Evolutionary conservation across 2,888 invertebrate genomes (phyloP), one percentile per base, ranked within the genome.

Genomic region (Hirtodrosophila duncani): DNA sequence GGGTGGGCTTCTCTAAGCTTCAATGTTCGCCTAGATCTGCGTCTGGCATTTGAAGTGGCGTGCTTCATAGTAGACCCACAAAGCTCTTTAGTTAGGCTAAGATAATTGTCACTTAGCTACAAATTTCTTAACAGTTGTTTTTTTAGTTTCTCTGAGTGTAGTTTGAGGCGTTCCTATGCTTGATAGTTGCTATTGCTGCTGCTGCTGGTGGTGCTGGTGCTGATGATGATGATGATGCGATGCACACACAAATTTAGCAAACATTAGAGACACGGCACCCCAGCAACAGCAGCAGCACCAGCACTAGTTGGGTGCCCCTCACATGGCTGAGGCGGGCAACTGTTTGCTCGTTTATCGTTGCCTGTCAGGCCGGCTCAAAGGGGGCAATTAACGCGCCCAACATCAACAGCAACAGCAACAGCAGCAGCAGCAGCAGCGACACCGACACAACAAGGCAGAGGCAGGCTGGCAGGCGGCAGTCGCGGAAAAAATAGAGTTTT

Each of bases 341-440:
- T 70, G 79, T 60, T 79, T 63, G 79, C 75, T 79, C 72, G 72
- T 72, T 72, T 78, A 72, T 72, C 75, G 72, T 72, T 55, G 61
- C 45, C 79, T 72, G 72, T 72, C 72, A 72, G 61, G n/a, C 79
- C 79, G 70, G 67, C 72, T 78, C 72, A 78, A 78, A 72, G 75
- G 72, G 72, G 79, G 72, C 74, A 72, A 72, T 72, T 72, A 72
- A 72, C 79, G 71, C 75, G 64, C 67, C 64, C 67, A 66, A 23
- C 67, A 41, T 11, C 34, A 38, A 26, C 42, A 55, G 16, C 57
- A 48, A 9, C 14, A 44, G 14, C 34, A 30, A 4, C 21, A 24
- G 16, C 48, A 18, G 2, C 37, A 20, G 3, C n/a, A 20, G 7
- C 4, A 20, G 26, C 10, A 26, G 3, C 5, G 3, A 26, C 16